phyloP scores from a whole-genome alignment of 1,140 invertebrate species.

The Apocrypta bakeri region DNA sequence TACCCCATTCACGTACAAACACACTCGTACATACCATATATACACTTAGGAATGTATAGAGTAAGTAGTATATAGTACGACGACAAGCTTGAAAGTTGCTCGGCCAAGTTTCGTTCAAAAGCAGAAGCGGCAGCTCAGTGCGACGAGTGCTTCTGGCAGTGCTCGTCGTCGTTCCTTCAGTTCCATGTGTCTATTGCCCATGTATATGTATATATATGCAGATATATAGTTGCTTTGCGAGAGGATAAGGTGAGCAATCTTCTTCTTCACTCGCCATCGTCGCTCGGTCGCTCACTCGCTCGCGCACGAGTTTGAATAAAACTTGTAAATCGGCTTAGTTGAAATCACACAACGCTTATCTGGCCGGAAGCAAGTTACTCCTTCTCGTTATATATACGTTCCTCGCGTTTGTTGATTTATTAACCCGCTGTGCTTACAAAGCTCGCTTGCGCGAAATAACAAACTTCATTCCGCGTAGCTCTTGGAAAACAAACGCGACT shows the following conservation, averaged over 20 bases:
- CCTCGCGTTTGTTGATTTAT: not conserved
- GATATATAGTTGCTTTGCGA: not conserved
- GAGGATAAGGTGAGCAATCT: conserved; percentile 1
- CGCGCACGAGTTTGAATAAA: conserved; percentile 21
- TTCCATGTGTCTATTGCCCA: not conserved
- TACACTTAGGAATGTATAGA: too few species aligned
- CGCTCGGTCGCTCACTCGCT: too few species aligned
- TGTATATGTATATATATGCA: too few species aligned
- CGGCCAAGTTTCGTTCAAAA: conserved; percentile 31
- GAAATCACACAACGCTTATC: conserved; percentile 13
- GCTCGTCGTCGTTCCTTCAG: not conserved
- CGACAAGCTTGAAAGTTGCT: conserved; percentile 27
- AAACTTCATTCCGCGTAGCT: not conserved
- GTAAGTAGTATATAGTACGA: not conserved
- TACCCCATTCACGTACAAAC: too few species aligned
- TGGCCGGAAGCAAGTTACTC: not conserved
- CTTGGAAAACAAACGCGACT: not conserved
- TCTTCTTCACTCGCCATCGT: not conserved
- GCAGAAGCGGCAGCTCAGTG: conserved; percentile 1
- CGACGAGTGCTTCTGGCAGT: not conserved
- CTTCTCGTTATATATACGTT: not conserved
- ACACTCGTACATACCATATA: too few species aligned
- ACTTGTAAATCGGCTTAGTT: conserved; percentile 30
- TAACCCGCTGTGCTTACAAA: not conserved
- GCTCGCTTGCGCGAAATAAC: not conserved